Evolutionary conservation across 2,797 vertebrate species (phyloP), one percentile per base, ranked within the genome.

Genomic region (Fundulus diaphanus): DNA sequence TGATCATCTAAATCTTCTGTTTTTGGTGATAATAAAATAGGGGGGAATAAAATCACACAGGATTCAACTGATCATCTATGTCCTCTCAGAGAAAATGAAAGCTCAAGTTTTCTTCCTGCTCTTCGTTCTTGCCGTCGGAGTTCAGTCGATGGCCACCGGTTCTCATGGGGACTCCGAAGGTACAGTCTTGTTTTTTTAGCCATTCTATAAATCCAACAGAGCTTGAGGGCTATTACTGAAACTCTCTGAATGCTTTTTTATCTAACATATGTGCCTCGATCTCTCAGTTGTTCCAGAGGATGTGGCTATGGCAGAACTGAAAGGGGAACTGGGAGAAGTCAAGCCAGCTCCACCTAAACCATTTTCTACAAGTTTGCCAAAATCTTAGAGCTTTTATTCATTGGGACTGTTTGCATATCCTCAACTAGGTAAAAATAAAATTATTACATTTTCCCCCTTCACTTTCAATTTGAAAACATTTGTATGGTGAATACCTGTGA

Each of bases 31-130:
- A 24, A 13, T 24, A 24, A 1, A 7, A 56, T 3, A 20, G 42
- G 1, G 15, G 68, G 1, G 5, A 18, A 29, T 33, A 3, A 49
- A 74, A 68, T n/a, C 3, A 29, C 24, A 6, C 27, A 46, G 5
- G 6, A 3, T n/a, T 44, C 4, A 4, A 6, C 9, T 79, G 5
- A 82, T 12, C 1, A 5, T 68, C 18, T 12, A 1, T 40, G 6
- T 48, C 73, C 31, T 70, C n/a, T 1, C 67, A 37, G 13, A 86
- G 78, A 84, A 76, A 74, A 91, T 90, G 87, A 88, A 70, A 71
- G 52, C 44, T 27, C 73, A 54, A 65, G 0, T 82, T 3, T 7
- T 84, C 51, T 15, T 89, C 74, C 82, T 89, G 79, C 71, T 90
- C 72, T 44, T 87, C 0, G 76, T 48, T 42, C 44, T 89, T 0